A percentile compares a stretch with the other conserved stretches of the same genome.
phyloP scores from a whole-genome alignment of 2,888 invertebrate species.

The Drosophila macrothrix region DNA sequence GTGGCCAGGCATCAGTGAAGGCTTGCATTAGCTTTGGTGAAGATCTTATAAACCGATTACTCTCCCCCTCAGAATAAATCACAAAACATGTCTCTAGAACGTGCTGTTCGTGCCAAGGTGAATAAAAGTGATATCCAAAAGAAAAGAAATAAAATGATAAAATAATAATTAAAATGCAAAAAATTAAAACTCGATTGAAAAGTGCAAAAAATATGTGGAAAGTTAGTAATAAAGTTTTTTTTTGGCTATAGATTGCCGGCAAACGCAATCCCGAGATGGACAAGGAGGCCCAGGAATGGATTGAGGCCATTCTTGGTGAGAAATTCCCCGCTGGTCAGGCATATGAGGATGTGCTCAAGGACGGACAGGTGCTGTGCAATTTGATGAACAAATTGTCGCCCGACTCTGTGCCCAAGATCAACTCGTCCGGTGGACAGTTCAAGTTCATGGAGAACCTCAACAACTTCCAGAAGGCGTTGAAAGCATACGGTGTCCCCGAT shows the following conservation, averaged over 20 bases:
- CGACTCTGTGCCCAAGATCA: constrained; percentile 95
- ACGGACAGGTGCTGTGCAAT: constrained; percentile 96
- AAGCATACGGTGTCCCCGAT: constrained; percentile 94
- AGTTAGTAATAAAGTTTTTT: constrained; percentile 11
- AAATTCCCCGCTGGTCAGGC: constrained; percentile 93
- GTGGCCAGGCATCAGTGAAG: constrained; percentile 82
- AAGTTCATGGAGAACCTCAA: constrained; percentile 99
- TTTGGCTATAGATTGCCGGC: constrained; percentile 89
- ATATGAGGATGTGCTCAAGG: constrained; percentile 95
- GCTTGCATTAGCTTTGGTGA: constrained; percentile 80
- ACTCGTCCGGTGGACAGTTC: constrained; percentile 97
- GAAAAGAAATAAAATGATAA: constrained; percentile 10
- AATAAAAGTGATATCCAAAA: constrained; percentile 73
- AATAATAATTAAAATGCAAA: constrained; percentile 12
- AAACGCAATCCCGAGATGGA: constrained; percentile 94
- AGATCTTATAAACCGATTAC: constrained; percentile 69
- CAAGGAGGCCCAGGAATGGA: constrained; percentile 96
- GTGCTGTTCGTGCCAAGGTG: constrained; percentile 96
- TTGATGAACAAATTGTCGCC: constrained; percentile 97
- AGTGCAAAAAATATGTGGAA: constrained; percentile 29
- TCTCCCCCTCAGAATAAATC: constrained; percentile 51
- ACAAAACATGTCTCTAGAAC: constrained; percentile 93
- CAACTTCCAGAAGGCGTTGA: constrained; percentile 93
- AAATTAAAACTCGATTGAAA: constrained; percentile 10
- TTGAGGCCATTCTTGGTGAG: constrained; percentile 93